Evolutionary conservation across 2,113 vertebrate species (phyloP).

Genomic region (Trichechus manatus): DNA sequence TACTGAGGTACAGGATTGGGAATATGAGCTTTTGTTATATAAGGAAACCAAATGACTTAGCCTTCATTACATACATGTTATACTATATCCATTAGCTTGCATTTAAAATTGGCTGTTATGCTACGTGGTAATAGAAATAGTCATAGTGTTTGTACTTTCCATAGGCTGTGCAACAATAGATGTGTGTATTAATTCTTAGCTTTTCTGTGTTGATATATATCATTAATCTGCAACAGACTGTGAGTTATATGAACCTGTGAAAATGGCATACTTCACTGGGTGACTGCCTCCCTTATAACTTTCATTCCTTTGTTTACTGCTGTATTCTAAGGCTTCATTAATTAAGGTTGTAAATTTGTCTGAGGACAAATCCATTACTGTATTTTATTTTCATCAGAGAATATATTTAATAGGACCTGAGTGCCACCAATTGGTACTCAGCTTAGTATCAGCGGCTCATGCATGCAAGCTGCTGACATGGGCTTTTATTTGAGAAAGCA

Average conservation of each 20-base stretch:
- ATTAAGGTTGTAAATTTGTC: constrained; percentile 63
- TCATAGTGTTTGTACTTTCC: background rate
- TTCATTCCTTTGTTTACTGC: constrained; percentile 32
- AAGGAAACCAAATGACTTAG: background rate
- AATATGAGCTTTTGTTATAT: background rate
- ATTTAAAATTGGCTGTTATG: background rate
- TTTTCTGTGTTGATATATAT: background rate
- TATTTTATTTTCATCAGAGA: constrained; percentile 55
- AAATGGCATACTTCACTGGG: background rate
- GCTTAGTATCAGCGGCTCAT: background rate
- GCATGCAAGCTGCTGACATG: background rate
- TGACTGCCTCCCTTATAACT: background rate
- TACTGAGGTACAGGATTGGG: background rate
- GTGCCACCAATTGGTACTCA: background rate
- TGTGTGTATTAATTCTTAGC: background rate
- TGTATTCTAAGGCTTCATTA: constrained; percentile 47
- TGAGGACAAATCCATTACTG: constrained; percentile 4
- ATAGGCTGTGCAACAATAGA: background rate
- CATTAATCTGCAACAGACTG: background rate
- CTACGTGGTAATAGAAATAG: background rate
- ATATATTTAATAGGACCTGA: constrained; percentile 8
- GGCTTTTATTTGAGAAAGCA: background rate
- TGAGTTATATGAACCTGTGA: background rate
- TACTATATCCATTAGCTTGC: background rate
- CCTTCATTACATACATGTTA: background rate